Base-by-base conservation (phyloP, 92 coral and sea anemone species). In the Nematostella vectensis region DNA sequence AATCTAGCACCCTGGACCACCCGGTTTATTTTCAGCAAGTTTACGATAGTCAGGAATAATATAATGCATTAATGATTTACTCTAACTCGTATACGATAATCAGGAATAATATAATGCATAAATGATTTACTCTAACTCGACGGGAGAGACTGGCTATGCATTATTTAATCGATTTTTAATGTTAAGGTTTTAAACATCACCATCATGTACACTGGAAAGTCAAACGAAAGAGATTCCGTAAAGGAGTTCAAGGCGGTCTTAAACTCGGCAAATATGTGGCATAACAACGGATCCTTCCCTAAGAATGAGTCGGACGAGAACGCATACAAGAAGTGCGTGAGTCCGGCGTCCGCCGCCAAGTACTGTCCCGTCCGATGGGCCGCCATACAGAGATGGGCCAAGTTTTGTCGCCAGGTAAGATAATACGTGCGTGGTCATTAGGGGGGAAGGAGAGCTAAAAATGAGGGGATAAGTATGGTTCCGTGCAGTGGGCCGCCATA, bases 281-380 rank as follows among this genome's bases (percentile, higher is more conserved):
- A 89, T 57, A 89, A 89, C 43, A 42, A 71, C 0, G 78, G 77
- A 6, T 40, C 69, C 11, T 89, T 89, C 31, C 97, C 97, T n/a
- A 83, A 63, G 22, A 85, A 85, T 59, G 97, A 89, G 66, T 81
- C 91, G 39, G 68, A 85, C 64, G 65, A 70, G 2, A 50, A 16
- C 43, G 97, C 97, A 24, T 67, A 65, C 79, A 81, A 77, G 80
- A 67, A 55, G 3, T 89, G 97, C 38, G 50, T 57, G 11, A 76
- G 78, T 13, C 68, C 85, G 11, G 67, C 50, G 57, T 65, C 76
- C 15, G 97, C 97, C 27, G 63, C 73, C 43, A 61, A 28, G 16
- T 51, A 65, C 50, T 89, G 97, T 31, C 97, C 97, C 0, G 74
- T 48, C 23, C 82, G 97, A 43, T 89, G 94, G 83, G 87, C 83